Evolutionary conservation across 23 tunicate genomes (phyloP).

Genomic region (Corella eumyota): DNA sequence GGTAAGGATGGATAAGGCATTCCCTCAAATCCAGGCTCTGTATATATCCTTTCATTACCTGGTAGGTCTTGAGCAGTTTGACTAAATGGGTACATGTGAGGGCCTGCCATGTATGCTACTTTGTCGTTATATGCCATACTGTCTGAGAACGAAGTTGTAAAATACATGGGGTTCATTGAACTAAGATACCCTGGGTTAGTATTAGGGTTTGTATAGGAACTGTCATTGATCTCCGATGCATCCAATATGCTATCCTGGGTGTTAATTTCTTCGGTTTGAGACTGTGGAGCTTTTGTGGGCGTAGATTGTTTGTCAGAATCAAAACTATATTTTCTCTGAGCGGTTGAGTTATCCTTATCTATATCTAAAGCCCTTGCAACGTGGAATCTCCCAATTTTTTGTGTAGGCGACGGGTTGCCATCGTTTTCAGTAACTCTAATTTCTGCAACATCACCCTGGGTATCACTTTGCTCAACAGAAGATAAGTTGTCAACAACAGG

Average conservation of each 20-base stretch:
- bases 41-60: too few species aligned
- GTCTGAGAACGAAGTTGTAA: too few species aligned
- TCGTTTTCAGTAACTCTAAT: neutral
- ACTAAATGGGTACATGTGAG: too few species aligned
- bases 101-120: too few species aligned
- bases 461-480: neutral
- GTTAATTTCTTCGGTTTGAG: neutral
- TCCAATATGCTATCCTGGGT: conserved; percentile 6
- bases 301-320: conserved; percentile 30
- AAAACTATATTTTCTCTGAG: conserved; percentile 20
- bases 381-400: conserved; percentile 58
- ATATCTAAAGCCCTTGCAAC: conserved; percentile 15
- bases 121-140: too few species aligned
- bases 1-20: too few species aligned
- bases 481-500: conserved; percentile 1
- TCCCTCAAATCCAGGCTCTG: too few species aligned
- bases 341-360: neutral
- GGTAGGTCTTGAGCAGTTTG: too few species aligned
- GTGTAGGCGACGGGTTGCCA: conserved; percentile 9
- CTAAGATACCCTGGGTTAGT: too few species aligned
- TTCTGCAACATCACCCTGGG: neutral
- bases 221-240: conserved; percentile 15
- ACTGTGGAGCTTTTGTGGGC: conserved; percentile 4
- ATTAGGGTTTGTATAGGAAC: neutral
- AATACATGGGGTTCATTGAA: too few species aligned